Base-by-base conservation (phyloP, 2,113 vertebrate species). In the Pyrgilauda ruficollis region DNA sequence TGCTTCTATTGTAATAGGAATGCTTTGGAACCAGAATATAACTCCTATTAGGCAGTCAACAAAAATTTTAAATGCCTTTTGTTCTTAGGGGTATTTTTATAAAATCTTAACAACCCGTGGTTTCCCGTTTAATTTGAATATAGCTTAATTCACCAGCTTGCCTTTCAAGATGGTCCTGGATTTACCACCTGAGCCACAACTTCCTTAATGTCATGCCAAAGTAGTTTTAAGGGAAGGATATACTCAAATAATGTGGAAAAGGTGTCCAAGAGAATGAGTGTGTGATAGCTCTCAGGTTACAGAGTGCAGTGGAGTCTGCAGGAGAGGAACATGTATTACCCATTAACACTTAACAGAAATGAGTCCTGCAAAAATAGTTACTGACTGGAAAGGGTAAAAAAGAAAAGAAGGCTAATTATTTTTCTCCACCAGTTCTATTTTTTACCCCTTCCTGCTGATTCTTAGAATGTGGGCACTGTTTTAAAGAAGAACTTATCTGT, bases 161-260 rank as follows among this genome's bases (percentile, higher is more conserved):
- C 78, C 90, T 96, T 97, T 96, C 67, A 95, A 92, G 93, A 96
- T 83, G 72, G 89, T 94, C 90, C 55, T 96, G 79, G 46, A 74
- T 95, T 96, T 95, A 97, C 92, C 88, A 88, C 90, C 93, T 80
- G 93, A 95, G 87, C 93, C 93, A 94, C 96, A 96, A 74, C 93
- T 96, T 96, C 96, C 88, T 96, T 93, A 35, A 90, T 84, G 47
- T 72, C 63, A 33, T 93, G 95, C 96, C 95, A 97, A 67, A 72
- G 74, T 67, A 80, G 64, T 88, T 94, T 89, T 88, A 79, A 88
- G 72, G 50, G 75, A 61, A 90, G 87, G 68, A 86, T 96, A 72
- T 86, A 86, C 76, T 91, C 78, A 93, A 95, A 92, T 96, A 80
- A 74, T 59, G 58, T 76, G 84, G 84, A 93, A 95, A 95, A 90